Evolutionary conservation across 2,113 vertebrate genomes (phyloP).

Genomic region (human): GRCh38 chr12:126125501-126126000

Average conservation of each 20-base stretch:
- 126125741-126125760: neutral
- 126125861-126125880: neutral
- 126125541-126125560: neutral
- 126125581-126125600: neutral
- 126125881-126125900: neutral
- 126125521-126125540: neutral
- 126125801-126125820: neutral
- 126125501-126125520: no score
- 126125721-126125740: neutral
- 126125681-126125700: neutral
- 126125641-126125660: neutral
- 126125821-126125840: neutral
- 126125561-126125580: neutral
- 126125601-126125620: neutral
- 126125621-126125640: neutral
- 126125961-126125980: neutral
- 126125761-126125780: neutral
- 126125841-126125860: neutral
- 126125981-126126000: neutral
- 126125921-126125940: no score
- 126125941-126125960: rapidly evolving
- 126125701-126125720: neutral
- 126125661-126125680: neutral
- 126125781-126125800: neutral
- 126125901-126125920: no score